A percentile compares a stretch with the other conserved stretches of the same genome.
Evolutionary conservation across 2,797 vertebrate genomes (phyloP).

Genomic region (Lindbergichthys nudifrons): DNA sequence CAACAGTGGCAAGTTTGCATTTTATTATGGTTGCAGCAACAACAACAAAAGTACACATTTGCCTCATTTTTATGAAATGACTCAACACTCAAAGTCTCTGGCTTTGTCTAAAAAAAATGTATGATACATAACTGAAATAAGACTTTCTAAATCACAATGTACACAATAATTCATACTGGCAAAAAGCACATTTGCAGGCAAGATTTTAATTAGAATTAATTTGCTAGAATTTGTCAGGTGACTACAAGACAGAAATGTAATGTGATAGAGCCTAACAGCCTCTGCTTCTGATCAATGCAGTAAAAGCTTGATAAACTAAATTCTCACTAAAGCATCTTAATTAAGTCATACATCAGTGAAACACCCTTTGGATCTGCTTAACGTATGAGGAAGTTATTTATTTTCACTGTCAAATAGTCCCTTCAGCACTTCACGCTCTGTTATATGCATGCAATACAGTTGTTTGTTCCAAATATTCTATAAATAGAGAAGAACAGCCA

Average conservation of each 20-base stretch:
- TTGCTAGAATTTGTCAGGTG: neutral
- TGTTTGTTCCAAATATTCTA: neutral
- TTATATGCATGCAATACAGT: neutral
- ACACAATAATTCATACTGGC: neutral
- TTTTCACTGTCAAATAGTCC: neutral
- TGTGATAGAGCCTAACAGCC: neutral
- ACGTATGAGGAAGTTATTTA: too few species aligned
- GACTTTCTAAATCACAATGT: neutral
- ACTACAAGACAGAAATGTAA: neutral
- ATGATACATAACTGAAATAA: neutral
- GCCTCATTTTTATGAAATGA: neutral
- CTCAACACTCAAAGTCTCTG: neutral
- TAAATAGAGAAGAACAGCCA: neutral
- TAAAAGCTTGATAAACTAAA: neutral
- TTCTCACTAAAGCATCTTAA: too few species aligned
- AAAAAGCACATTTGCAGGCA: neutral
- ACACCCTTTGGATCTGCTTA: too few species aligned
- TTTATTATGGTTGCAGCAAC: neutral
- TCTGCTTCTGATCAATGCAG: neutral
- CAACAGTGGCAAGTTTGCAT: neutral
- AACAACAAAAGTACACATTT: neutral
- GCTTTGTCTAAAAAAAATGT: neutral
- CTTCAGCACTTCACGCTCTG: neutral
- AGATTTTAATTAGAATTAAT: neutral
- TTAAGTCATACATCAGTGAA: too few species aligned